phyloP scores from a whole-genome alignment of 2,113 vertebrate genomes.

The Vireo altiloquus region DNA sequence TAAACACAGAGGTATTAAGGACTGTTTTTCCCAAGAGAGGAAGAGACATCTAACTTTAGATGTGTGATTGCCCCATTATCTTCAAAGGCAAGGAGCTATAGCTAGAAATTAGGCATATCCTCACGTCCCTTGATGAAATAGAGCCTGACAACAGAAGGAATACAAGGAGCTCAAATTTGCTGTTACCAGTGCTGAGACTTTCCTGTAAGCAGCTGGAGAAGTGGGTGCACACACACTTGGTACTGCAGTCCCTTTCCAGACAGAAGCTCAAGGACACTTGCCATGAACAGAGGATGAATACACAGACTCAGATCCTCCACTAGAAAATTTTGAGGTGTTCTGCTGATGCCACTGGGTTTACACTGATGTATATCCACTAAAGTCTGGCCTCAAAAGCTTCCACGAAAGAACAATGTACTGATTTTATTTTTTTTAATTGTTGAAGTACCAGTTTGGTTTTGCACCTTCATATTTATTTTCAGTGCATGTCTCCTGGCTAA shows the following conservation, averaged over 20 bases:
- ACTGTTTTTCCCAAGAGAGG: not conserved
- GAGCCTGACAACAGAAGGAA: not conserved
- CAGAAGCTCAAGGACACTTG: rapidly evolving
- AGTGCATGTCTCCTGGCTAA: not conserved
- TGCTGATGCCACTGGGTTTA: not conserved
- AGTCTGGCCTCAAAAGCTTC: not conserved
- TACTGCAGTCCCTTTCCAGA: not conserved
- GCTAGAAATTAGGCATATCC: not conserved
- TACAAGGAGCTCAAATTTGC: not conserved
- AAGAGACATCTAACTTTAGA: not conserved
- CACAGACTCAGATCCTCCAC: not conserved
- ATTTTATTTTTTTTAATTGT: not conserved
- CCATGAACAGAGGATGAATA: not conserved
- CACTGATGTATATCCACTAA: no score
- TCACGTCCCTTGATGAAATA: not conserved
- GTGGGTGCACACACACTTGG: not conserved
- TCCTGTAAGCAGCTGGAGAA: not conserved
- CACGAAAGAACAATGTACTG: not conserved
- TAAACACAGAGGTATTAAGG: not conserved
- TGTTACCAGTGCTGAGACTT: not conserved
- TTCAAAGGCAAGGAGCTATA: not conserved
- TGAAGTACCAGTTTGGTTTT: not conserved
- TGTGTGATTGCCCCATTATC: not conserved
- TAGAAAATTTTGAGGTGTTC: not conserved
- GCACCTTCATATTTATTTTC: not conserved